Evolutionary conservation across 1,140 invertebrate species (phyloP).

Genomic region (Riptortus pedestris): DNA sequence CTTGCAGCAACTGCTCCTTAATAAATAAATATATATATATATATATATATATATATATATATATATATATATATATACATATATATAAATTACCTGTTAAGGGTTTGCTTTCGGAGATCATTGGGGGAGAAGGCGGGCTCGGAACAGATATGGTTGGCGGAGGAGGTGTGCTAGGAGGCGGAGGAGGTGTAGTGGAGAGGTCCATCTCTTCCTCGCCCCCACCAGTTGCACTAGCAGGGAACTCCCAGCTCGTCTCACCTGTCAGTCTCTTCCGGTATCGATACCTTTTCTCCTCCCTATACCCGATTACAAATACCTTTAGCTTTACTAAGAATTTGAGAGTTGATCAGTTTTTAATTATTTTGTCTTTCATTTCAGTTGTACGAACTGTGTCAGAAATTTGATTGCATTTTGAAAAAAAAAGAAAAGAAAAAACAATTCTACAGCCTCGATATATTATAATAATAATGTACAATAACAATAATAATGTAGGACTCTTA

Average conservation of each 20-base stretch:
- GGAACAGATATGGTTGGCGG: slow-evolving; percentile 20
- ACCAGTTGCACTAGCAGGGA: slow-evolving; percentile 41
- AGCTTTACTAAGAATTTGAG: no score
- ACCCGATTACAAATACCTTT: neutral
- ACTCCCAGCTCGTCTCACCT: slow-evolving; percentile 54
- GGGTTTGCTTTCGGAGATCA: neutral
- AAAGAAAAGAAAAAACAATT: no score
- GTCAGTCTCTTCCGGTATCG: slow-evolving; percentile 51
- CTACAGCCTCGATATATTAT: no score
- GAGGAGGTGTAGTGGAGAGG: slow-evolving; percentile 48
- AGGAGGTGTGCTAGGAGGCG: slow-evolving; percentile 25
- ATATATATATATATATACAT: neutral
- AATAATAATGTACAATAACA: no score
- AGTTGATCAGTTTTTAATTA: no score
- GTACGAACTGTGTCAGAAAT: no score
- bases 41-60: no score
- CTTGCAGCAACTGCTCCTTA: no score
- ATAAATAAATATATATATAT: no score
- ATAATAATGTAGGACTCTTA: no score
- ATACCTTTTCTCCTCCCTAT: slow-evolving; percentile 55
- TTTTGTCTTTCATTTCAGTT: no score
- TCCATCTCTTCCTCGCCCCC: slow-evolving; percentile 51
- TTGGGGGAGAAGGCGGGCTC: slow-evolving; percentile 13
- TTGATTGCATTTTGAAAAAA: no score
- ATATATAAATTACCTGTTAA: neutral